These are phyloP conservation scores for Oreochromis mossambicus DNA, from an alignment of 2,797 vertebrate species.

Conservation along the genomic window DNA sequence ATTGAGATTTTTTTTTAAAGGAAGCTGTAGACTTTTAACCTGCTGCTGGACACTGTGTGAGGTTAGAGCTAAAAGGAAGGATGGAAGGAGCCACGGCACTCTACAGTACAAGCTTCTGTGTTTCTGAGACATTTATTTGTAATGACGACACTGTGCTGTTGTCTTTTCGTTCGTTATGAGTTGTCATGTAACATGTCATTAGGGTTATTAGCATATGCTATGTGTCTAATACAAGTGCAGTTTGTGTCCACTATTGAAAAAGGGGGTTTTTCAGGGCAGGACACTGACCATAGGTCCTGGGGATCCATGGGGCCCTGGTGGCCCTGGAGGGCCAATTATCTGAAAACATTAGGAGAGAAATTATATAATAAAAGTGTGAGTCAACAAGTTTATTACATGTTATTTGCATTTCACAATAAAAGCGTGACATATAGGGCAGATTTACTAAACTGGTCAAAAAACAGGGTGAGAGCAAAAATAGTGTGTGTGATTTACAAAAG, in stretches of 20 bases:
- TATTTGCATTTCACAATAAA: neutral
- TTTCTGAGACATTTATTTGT: neutral
- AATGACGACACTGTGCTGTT: neutral
- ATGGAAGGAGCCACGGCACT: neutral
- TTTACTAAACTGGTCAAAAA: neutral
- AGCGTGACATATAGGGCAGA: neutral
- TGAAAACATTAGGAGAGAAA: slow-evolving; percentile 58
- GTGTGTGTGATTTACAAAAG: neutral
- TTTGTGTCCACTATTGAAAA: neutral
- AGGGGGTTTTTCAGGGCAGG: neutral
- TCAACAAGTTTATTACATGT: neutral
- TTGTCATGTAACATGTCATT: neutral
- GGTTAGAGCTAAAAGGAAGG: neutral
- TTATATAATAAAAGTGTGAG: neutral
- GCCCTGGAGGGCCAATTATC: slow-evolving; percentile 90
- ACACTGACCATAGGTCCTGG: slow-evolving; percentile 89
- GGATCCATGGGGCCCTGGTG: slow-evolving; percentile 89
- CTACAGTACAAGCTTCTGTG: neutral
- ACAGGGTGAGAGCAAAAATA: neutral
- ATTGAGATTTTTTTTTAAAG: neutral
- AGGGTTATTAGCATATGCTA: neutral
- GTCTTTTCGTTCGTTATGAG: too few species aligned
- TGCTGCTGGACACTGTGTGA: neutral
- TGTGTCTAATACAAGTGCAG: neutral
- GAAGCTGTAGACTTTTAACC: neutral